These are phyloP conservation scores for Ammodytes marinus DNA, from an alignment of 2,113 vertebrate genomes.

Conservation along the genomic window DNA sequence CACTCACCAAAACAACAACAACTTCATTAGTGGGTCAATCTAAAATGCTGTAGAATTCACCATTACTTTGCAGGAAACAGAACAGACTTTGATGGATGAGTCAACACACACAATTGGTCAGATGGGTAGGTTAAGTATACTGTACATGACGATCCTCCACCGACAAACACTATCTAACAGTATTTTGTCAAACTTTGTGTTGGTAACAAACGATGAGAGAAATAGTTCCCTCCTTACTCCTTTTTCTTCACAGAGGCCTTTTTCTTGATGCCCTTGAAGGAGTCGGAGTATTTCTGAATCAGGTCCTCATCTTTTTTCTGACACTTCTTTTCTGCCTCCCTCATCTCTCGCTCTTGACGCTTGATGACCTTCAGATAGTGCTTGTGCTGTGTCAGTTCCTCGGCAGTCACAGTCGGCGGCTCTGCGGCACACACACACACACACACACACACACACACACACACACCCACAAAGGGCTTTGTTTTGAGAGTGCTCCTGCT, in stretches of 20 bases:
- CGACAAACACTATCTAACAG: not conserved
- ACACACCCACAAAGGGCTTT: constrained; percentile 17
- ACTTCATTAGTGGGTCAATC: constrained; percentile 48
- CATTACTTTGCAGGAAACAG: constrained; percentile 31
- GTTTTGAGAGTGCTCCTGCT: constrained; percentile 4
- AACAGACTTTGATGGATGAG: constrained; percentile 16
- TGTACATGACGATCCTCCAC: not conserved
- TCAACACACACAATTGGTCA: constrained; percentile 19
- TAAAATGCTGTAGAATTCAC: constrained; percentile 34
- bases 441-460: too few species aligned
- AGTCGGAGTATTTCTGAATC: constrained; percentile 86
- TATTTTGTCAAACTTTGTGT: constrained; percentile 7
- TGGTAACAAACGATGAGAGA: constrained; percentile 1
- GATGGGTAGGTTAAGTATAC: not conserved
- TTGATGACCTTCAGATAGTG: constrained; percentile 90
- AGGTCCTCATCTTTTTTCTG: constrained; percentile 90
- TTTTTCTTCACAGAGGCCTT: constrained; percentile 82
- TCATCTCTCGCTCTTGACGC: constrained; percentile 93
- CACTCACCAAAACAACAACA: constrained; percentile 63
- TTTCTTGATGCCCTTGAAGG: constrained; percentile 84
- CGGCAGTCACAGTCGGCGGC: constrained; percentile 84
- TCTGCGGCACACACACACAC: constrained; percentile 78
- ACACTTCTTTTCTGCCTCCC: constrained; percentile 89
- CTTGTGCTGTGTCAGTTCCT: constrained; percentile 92
- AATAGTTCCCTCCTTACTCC: constrained; percentile 66